Percentiles rank a stretch among this genome's conserved stretches.
Conservation (phyloP, 53 echinoderm and acorn worm species). For the Astropecten irregularis region DNA sequence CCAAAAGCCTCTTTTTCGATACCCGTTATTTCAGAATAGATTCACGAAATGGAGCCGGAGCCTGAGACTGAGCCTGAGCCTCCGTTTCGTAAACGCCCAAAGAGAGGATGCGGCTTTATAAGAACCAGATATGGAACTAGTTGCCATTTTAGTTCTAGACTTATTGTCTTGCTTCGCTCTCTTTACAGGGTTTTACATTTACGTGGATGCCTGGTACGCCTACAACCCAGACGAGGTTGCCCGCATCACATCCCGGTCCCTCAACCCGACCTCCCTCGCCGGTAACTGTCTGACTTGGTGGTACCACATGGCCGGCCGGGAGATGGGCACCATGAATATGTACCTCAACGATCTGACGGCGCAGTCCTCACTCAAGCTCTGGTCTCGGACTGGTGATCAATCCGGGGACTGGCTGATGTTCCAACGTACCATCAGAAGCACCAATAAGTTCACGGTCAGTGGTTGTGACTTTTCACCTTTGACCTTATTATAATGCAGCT, state of each 20-base stretch:
- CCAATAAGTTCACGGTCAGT: conserved; percentile 27
- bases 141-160: too few relatives aligned
- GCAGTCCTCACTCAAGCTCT: conserved; percentile 19
- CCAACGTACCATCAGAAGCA: conserved; percentile 53
- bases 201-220: conserved; percentile 45
- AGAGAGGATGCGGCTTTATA: background rate
- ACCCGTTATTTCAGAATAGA: too few relatives aligned
- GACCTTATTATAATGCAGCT: background rate
- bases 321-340: conserved; percentile 41
- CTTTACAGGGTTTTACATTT: conserved; percentile 71
- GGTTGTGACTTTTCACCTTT: background rate
- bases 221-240: background rate
- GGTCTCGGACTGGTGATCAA: conserved; percentile 72
- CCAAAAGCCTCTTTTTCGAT: too few relatives aligned
- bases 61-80: too few relatives aligned
- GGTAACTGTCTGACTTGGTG: conserved; percentile 76
- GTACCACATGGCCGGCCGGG: conserved; percentile 79
- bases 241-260: conserved; percentile 21
- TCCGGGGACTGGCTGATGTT: conserved; percentile 71
- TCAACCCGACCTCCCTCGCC: conserved; percentile 37
- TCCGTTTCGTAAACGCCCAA: too few relatives aligned
- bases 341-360: conserved; percentile 22
- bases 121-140: too few relatives aligned
- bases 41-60: too few relatives aligned
- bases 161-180: background rate